phyloP scores from a whole-genome alignment of 2,797 vertebrate genomes.

The Pempheris klunzingeri region DNA sequence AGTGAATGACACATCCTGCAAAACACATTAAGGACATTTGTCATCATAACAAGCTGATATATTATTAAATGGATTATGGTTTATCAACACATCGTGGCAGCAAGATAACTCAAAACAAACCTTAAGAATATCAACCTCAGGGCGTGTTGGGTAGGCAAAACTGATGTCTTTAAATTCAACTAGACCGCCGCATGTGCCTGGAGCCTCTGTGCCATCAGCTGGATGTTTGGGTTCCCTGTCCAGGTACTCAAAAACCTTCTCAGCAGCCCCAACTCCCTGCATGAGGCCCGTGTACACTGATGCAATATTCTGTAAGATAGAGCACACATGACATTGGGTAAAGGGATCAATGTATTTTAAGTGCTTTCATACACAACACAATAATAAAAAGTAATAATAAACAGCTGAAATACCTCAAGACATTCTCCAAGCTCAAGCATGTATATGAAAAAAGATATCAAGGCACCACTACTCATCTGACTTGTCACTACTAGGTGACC shows the following conservation, averaged over 20 bases:
- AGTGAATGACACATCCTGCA: slow-evolving; percentile 93
- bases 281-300: slow-evolving; percentile 95
- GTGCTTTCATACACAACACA: not conserved
- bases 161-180: slow-evolving; percentile 94
- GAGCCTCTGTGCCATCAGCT: slow-evolving; percentile 86
- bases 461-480: slow-evolving; percentile 91
- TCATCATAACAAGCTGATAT: no score
- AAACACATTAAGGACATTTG: slow-evolving; percentile 20
- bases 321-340: not conserved
- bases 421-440: slow-evolving; percentile 93
- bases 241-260: slow-evolving; percentile 97
- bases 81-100: not conserved
- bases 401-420: slow-evolving; percentile 85
- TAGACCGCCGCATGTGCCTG: slow-evolving; percentile 88
- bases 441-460: slow-evolving; percentile 95
- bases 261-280: slow-evolving; percentile 95
- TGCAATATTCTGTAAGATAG: slow-evolving; percentile 87
- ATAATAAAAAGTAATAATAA: not conserved
- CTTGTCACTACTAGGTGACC: slow-evolving; percentile 92
- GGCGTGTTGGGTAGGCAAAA: slow-evolving; percentile 93
- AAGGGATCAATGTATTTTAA: not conserved
- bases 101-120: slow-evolving; percentile 71
- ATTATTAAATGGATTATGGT: not conserved
- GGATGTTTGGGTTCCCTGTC: slow-evolving; percentile 90
- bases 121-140: slow-evolving; percentile 90